These are phyloP conservation scores for Silurus aristotelis DNA, from an alignment of 2,797 vertebrate genomes.

Conservation along the genomic window DNA sequence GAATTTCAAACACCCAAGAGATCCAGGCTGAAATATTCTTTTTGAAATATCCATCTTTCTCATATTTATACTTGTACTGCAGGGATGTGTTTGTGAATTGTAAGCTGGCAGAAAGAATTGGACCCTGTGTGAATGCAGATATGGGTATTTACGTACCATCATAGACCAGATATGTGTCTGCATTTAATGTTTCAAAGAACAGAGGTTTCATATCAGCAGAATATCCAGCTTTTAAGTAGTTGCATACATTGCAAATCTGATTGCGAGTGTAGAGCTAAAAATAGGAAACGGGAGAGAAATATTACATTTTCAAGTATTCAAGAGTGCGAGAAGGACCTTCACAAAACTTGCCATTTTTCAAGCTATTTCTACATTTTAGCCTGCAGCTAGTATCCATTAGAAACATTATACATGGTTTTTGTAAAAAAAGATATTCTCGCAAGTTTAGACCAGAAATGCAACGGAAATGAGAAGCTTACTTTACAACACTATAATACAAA, in stretches of 20 bases:
- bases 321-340: constrained; percentile 28
- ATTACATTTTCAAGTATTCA: constrained; percentile 32
- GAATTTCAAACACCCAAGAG: constrained; percentile 14
- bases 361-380: constrained; percentile 32
- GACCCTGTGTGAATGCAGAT: not conserved
- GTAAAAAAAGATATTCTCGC: not conserved
- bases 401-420: not conserved
- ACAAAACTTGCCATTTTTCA: constrained; percentile 25
- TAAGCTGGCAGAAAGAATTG: constrained; percentile 6
- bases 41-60: constrained; percentile 11
- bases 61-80: constrained; percentile 8
- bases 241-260: constrained; percentile 13
- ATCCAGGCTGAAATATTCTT: not conserved
- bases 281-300: not conserved
- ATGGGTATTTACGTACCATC: constrained; percentile 11
- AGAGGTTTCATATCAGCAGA: constrained; percentile 11
- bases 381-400: not conserved
- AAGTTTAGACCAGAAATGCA: not conserved
- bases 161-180: not conserved
- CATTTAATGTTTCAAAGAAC: not conserved
- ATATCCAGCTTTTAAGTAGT: constrained; percentile 34
- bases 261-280: not conserved
- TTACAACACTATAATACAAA: not conserved
- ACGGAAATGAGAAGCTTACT: not conserved
- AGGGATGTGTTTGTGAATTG: constrained; percentile 16